Base-by-base conservation (phyloP, 1,140 invertebrate species). In the Bacillus rossius region DNA sequence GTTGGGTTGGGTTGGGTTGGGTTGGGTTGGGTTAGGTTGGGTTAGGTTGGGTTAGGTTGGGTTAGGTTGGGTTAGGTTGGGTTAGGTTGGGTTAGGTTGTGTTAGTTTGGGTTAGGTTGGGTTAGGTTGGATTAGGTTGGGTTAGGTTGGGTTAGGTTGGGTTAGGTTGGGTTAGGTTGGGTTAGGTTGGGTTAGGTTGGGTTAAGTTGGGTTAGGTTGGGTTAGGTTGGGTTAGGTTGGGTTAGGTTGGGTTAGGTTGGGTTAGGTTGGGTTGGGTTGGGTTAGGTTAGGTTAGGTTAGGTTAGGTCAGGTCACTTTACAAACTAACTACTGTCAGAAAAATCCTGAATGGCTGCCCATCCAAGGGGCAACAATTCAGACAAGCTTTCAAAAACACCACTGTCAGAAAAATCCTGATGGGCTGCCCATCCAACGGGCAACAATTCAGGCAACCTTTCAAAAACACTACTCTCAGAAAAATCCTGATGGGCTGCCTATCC, bases 61-160 rank as follows among this genome's bases (percentile, higher is more conserved):
- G 42, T 45, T 45, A 45, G 42, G 42, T 45, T 45, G 3, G 42
- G 42, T 45, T 45, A 45, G 42, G 42, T 45, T 45, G 22, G 42
- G 42, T 45, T 4, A 45, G 3, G 3, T 45, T 45, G 22, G 14
- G 3, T 45, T 45, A 13, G 42, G 42, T 45, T 45, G 17, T 7
- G 42, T 45, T 45, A 13, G 42, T 7, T 45, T 45, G 17, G 42
- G 42, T 45, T 45, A 13, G 42, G 42, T 45, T 45, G 17, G 42
- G 3, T 45, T 45, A 13, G 42, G 42, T 45, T 45, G 17, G 42
- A 16, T 45, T 45, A 45, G 42, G 42, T 45, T 45, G 22, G 42
- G 42, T 45, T 45, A 45, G 42, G 42, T 45, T 45, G 17, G 42
- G 42, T 45, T 45, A 13, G 42, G 42, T 45, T 45, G 17, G 42